Evolutionary conservation across 2,888 invertebrate species (phyloP).

Genomic region (Epinotia nisella): DNA sequence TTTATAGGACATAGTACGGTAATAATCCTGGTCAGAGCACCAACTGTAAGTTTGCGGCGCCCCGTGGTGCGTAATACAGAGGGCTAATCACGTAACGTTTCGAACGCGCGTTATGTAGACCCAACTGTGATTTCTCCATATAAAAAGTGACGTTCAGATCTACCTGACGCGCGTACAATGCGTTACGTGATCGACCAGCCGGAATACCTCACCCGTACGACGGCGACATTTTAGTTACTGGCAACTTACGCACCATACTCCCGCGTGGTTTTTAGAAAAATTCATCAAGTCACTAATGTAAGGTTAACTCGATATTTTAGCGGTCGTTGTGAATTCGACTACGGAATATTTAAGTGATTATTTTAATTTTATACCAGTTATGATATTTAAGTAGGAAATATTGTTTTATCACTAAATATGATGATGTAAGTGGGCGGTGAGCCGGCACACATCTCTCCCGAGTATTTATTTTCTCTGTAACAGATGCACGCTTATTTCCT

Average conservation of each 20-base stretch:
- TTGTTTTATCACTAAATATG: slow-evolving; percentile 3
- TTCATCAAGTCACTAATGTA: slow-evolving; percentile 2
- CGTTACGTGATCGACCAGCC: too few species aligned
- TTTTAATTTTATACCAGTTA: slow-evolving; percentile 4
- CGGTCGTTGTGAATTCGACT: background rate
- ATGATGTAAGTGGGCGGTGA: background rate
- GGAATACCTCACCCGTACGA: slow-evolving; percentile 36
- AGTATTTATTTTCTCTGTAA: background rate
- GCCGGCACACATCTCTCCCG: background rate
- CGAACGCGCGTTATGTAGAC: too few species aligned
- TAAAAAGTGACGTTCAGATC: too few species aligned
- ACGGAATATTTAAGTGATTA: background rate
- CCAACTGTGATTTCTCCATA: too few species aligned
- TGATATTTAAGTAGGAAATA: slow-evolving; percentile 7
- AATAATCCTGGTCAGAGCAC: slow-evolving; percentile 42
- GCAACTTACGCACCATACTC: slow-evolving; percentile 34
- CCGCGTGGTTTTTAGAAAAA: slow-evolving; percentile 24
- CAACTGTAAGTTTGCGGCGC: slow-evolving; percentile 18
- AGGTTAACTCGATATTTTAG: background rate
- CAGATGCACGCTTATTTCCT: background rate
- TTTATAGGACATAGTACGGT: background rate
- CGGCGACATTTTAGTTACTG: slow-evolving; percentile 32
- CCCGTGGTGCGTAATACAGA: slow-evolving; percentile 33
- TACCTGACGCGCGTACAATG: too few species aligned
- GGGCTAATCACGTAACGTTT: too few species aligned